These are phyloP conservation scores for Pygocentrus nattereri DNA, from an alignment of 2,797 vertebrate genomes.

Conservation along the genomic window DNA sequence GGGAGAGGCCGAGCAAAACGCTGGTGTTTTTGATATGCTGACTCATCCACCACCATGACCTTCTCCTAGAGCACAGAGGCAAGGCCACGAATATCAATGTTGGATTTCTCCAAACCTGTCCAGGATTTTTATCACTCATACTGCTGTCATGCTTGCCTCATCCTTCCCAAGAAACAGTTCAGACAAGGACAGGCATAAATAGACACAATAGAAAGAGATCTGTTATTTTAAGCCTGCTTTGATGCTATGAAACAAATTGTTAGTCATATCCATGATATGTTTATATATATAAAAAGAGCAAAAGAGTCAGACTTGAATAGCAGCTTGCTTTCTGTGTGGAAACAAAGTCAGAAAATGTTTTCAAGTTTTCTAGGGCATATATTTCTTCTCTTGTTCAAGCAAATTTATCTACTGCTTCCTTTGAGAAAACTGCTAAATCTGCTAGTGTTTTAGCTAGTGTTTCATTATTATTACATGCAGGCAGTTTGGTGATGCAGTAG, in stretches of 20 bases:
- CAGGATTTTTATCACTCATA: slow-evolving; percentile 19
- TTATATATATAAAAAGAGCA: slow-evolving; percentile 22
- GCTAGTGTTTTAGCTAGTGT: too few species aligned
- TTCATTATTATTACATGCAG: too few species aligned
- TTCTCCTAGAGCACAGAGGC: slow-evolving; percentile 23
- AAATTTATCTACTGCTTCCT: background rate
- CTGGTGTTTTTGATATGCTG: slow-evolving; percentile 33
- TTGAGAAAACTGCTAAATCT: too few species aligned
- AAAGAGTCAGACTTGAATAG: slow-evolving; percentile 13
- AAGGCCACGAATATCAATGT: slow-evolving; percentile 44
- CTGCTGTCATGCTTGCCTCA: slow-evolving; percentile 21
- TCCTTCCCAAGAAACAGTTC: slow-evolving; percentile 30
- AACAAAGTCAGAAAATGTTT: background rate
- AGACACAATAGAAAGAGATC: slow-evolving; percentile 6
- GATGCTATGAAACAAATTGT: slow-evolving; percentile 6
- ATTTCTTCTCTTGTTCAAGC: background rate
- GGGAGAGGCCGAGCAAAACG: slow-evolving; percentile 8
- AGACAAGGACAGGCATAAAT: slow-evolving; percentile 32
- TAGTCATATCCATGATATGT: background rate
- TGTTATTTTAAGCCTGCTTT: slow-evolving; percentile 12
- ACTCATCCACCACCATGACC: slow-evolving; percentile 34
- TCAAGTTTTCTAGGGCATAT: background rate
- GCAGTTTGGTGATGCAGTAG: too few species aligned
- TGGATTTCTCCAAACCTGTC: slow-evolving; percentile 19
- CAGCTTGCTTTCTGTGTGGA: background rate